Conservation (phyloP, 2,113 vertebrate genomes). For the Tragulus kanchil region DNA sequence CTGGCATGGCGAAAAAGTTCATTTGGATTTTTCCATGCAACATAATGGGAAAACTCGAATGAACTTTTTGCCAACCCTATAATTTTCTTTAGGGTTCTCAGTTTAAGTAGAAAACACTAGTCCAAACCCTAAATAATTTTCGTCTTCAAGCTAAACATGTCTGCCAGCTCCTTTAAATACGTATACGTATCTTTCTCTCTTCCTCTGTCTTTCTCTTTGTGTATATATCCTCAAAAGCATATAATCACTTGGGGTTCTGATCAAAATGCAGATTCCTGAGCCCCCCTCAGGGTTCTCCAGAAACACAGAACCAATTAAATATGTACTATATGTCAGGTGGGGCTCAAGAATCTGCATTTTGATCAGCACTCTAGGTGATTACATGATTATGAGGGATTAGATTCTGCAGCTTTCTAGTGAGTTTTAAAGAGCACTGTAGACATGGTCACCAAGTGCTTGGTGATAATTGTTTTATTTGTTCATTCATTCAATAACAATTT, state of each 20-base stretch:
- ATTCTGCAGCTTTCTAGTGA: not conserved
- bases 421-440: not conserved
- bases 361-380: not conserved
- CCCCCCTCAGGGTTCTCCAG: no score
- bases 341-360: no score
- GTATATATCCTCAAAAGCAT: no score
- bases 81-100: not conserved
- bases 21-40: not conserved
- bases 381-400: not conserved
- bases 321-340: no score
- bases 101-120: constrained; percentile 25
- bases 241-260: no score
- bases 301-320: no score
- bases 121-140: no score
- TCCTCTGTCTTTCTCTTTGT: no score
- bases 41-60: not conserved
- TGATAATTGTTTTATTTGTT: not conserved
- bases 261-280: no score
- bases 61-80: not conserved
- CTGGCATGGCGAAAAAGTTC: not conserved
- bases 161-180: not conserved
- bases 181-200: not conserved
- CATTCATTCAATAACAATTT: not conserved
- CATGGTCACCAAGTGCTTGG: not conserved
- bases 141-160: no score